Conservation (phyloP, 2,888 invertebrate genomes). For the Dasypogon diadema region DNA sequence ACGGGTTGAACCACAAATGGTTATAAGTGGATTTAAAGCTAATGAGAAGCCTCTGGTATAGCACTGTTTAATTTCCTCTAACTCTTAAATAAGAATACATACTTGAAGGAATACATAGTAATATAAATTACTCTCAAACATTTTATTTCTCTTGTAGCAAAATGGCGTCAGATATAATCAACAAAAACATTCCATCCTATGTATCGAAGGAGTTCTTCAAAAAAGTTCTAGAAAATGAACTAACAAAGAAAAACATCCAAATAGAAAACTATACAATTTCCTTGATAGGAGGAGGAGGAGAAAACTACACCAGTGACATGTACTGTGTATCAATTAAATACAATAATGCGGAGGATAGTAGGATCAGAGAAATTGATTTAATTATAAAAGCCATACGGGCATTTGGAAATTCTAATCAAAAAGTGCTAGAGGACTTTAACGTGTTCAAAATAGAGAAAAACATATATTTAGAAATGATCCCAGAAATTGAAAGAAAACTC, state of each 20-base stretch:
- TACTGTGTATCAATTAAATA: slow-evolving; percentile 61
- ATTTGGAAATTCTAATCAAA: slow-evolving; percentile 65
- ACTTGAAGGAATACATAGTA: no score
- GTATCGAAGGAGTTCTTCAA: slow-evolving; percentile 49
- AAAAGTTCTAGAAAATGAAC: slow-evolving; percentile 64
- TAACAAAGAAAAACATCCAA: slow-evolving; percentile 63
- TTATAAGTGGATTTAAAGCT: no score
- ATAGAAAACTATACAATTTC: slow-evolving; percentile 63
- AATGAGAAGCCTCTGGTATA: no score
- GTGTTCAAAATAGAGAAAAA: slow-evolving; percentile 69
- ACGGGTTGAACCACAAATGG: no score
- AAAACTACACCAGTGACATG: slow-evolving; percentile 66
- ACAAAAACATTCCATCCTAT: not conserved
- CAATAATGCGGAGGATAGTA: slow-evolving; percentile 58
- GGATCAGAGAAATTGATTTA: slow-evolving; percentile 62
- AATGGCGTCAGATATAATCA: no score
- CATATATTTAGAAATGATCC: slow-evolving; percentile 69
- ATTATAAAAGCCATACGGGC: slow-evolving; percentile 66
- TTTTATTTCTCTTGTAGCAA: no score
- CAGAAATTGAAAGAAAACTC: slow-evolving; percentile 67
- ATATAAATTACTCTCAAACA: no score
- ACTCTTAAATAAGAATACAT: no score
- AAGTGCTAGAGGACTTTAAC: slow-evolving; percentile 67
- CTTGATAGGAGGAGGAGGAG: slow-evolving; percentile 63
- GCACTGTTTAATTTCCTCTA: no score